Evolutionary conservation across 2,888 invertebrate species (phyloP), one percentile per base, ranked within the genome.

Genomic region (Hirtodrosophila alboralis): DNA sequence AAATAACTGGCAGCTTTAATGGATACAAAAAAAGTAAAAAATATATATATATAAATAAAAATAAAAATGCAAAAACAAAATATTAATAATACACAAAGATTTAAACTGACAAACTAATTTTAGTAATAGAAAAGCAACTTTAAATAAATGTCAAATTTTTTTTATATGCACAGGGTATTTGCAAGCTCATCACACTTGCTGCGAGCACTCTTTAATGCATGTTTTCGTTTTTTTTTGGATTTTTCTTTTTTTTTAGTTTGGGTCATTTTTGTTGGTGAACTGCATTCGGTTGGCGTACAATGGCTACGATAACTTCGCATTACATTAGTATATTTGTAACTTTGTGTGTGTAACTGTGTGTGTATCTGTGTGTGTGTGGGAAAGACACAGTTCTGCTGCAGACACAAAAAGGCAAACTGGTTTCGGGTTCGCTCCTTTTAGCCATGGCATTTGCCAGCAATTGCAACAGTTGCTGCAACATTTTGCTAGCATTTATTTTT

Each of bases 271-370:
- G 79, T 81, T 66, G 74, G 40, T 64, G 77, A 54, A 78, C 83
- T 84, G 79, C 75, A 84, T 78, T 85, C 79, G 85, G 84, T 83
- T 62, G 84, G 61, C 69, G 59, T 80, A 77, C 77, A 78, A 78
- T 85, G 75, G 83, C 79, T 51, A 75, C 77, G 79, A 78, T 78
- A 78, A 85, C 85, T 78, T 78, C 75, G 79, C 83, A 83, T 78
- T 78, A 83, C 77, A 78, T 85, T 85, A 85, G 85, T 78, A 61
- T 56, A 83, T 67, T 54, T 67, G 74, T 45, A 44, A 31, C 10
- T 47, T 36, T 31, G 3, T 16, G 30, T 9, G 10, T n/a, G 30
- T 27, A 18, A 47, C 23, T 44, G 18, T 44, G 28, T 37, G 27
- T 62, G 37, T 61, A 40, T 60, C 4, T 18, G 18, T 23, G 23